Conservation (phyloP, 2,113 vertebrate genomes). For the Nothoprocta perdicaria region DNA sequence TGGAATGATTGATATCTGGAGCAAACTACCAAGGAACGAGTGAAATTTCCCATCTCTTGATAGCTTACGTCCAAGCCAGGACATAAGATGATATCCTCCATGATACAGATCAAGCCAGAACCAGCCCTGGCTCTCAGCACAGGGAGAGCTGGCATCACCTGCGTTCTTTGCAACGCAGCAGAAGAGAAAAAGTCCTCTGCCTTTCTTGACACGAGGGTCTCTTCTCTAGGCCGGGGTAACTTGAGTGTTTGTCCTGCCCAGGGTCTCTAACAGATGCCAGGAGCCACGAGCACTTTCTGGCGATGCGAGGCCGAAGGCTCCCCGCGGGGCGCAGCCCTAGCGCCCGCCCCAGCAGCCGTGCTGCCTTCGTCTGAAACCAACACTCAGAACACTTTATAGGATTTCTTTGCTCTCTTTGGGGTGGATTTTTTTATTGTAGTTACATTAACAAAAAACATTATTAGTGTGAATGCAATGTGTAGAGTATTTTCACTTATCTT, state of each 20-base stretch:
- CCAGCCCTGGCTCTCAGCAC: fast-evolving
- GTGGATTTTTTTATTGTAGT: neutral
- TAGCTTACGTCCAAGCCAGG: neutral
- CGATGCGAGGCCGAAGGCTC: neutral
- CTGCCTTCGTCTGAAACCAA: neutral
- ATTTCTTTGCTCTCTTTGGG: neutral
- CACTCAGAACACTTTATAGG: neutral
- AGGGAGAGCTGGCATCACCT: neutral
- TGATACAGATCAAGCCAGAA: neutral
- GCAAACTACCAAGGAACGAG: neutral
- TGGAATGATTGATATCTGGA: neutral
- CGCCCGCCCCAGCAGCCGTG: too few relatives aligned
- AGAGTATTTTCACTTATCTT: neutral
- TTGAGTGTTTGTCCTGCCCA: neutral
- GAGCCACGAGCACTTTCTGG: neutral
- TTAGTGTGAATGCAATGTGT: fast-evolving
- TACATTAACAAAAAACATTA: neutral
- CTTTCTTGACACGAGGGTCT: neutral
- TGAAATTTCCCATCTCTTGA: neutral
- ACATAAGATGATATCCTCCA: neutral
- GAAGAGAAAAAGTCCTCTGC: neutral
- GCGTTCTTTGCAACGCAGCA: neutral
- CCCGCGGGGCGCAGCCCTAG: too few relatives aligned
- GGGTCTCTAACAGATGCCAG: neutral
- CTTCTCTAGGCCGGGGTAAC: neutral